Evolutionary conservation across 2,888 invertebrate species (phyloP).

Genomic region (Hydriomena furcata): DNA sequence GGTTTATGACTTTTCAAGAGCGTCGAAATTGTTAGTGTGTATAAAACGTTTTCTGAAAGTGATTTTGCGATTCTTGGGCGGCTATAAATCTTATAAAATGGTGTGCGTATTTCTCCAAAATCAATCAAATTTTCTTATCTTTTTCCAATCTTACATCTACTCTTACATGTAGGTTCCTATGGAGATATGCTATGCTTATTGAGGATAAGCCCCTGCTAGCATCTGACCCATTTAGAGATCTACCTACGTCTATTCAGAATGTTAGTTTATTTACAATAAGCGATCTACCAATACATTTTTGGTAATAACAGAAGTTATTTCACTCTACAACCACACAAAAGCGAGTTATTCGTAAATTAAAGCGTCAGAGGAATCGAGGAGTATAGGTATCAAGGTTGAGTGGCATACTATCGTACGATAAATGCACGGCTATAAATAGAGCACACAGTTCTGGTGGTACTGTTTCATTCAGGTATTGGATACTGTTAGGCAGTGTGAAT

Average conservation of each 20-base stretch:
- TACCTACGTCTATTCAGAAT: too few relatives aligned
- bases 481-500: too few relatives aligned
- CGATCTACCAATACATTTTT: too few relatives aligned
- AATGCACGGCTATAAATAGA: slow-evolving; percentile 75
- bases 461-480: slow-evolving; percentile 30
- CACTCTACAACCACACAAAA: neutral
- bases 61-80: neutral
- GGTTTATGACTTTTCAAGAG: slow-evolving; percentile 21
- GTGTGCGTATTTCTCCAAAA: too few relatives aligned
- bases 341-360: slow-evolving; percentile 8
- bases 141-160: too few relatives aligned
- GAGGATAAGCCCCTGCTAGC: too few relatives aligned
- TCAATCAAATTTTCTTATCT: too few relatives aligned
- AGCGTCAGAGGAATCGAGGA: slow-evolving; percentile 36
- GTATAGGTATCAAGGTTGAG: slow-evolving; percentile 71
- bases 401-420: slow-evolving; percentile 50
- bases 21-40: slow-evolving; percentile 9
- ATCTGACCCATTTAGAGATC: too few relatives aligned
- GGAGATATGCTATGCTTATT: too few relatives aligned
- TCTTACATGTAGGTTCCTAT: too few relatives aligned
- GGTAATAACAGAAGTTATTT: neutral
- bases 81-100: neutral
- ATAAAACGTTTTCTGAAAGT: slow-evolving; percentile 4
- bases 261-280: too few relatives aligned
- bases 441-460: slow-evolving; percentile 49